Evolutionary conservation across 2,797 vertebrate species (phyloP), one percentile per base, ranked within the genome.

Genomic region (Lutjanus campechanus): DNA sequence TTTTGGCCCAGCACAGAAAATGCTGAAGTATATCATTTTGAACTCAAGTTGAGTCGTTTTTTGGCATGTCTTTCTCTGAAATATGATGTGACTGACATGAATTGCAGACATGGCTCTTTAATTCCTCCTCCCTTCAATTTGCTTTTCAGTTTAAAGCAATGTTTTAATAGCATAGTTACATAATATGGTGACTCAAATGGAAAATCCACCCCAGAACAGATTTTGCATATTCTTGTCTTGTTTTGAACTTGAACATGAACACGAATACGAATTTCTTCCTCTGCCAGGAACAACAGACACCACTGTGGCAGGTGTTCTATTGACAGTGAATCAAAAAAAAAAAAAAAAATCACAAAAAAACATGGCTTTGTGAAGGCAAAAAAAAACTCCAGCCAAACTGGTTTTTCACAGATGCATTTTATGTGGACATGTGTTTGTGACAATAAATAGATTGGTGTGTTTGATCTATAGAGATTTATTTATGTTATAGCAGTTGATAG

Each of bases 101-200:
- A 68, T 51, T 79, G 50, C 58, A 7, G 49, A 58, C 11, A 5
- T 59, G 54, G 63, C 36, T 77, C 73, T 80, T 76, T 25, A 69
- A 60, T 72, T 74, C 53, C 41, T 8, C n/a, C 71, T 12, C 40
- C 44, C 50, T 59, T 82, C 58, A 65, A 68, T 84, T 79, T 62
- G 50, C 58, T 55, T 69, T 70, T 75, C 53, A 56, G 19, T 84
- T 77, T 63, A 15, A 80, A 75, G 69, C 63, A 40, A 10, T 44
- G 7, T 58, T 83, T 85, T 79, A 77, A 64, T 71, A 43, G 79
- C 36, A 49, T 17, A n/a, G 51, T 86, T 91, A 65, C 71, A 65
- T 74, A 87, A 91, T 54, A n/a, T 9, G 17, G 54, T 68, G 64
- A 85, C 64, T 86, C 59, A 78, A 79, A 83, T 61, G 46, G 29